Percentiles rank a stretch among this genome's conserved stretches.
phyloP scores from a whole-genome alignment of 23 tunicate species.

The Ciona savignyi region DNA sequence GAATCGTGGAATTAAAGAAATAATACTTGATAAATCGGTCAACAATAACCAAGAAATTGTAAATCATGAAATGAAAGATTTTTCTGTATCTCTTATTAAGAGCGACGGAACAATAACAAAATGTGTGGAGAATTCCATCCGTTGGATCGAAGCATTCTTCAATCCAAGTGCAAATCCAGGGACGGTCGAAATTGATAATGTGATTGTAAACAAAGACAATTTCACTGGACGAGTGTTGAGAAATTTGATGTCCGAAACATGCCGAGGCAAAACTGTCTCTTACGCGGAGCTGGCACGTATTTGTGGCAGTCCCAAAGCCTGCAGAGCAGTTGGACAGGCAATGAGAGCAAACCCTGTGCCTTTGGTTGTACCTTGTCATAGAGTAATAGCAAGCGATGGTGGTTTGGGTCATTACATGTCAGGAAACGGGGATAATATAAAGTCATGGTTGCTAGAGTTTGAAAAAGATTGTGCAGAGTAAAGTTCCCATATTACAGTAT shows the following conservation, averaged over 20 bases:
- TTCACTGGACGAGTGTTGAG: too few relatives aligned
- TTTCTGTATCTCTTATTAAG: not conserved
- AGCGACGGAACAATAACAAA: not conserved
- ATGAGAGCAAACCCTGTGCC: conserved; percentile 83
- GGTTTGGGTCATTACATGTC: too few relatives aligned
- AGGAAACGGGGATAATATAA: conserved; percentile 73
- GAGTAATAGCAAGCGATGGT: conserved; percentile 72
- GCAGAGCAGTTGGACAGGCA: conserved; percentile 92
- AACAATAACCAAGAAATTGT: not conserved
- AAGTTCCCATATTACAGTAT: too few relatives aligned
- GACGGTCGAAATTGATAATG: conserved; percentile 38
- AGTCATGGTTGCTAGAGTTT: conserved; percentile 54
- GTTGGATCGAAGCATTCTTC: not conserved
- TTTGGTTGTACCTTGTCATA: conserved; percentile 69
- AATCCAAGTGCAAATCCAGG: too few relatives aligned
- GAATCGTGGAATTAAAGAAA: not conserved
- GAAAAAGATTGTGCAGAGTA: too few relatives aligned
- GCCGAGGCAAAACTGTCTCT: conserved; percentile 44
- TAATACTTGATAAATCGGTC: not conserved
- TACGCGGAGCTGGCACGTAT: conserved; percentile 62
- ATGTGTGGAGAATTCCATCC: not conserved
- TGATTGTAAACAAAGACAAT: too few relatives aligned
- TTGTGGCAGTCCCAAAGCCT: conserved; percentile 74
- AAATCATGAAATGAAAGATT: not conserved
- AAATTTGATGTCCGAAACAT: conserved; percentile 28